Evolutionary conservation across 2,797 vertebrate species (phyloP).

Genomic region (Botia almorhae): DNA sequence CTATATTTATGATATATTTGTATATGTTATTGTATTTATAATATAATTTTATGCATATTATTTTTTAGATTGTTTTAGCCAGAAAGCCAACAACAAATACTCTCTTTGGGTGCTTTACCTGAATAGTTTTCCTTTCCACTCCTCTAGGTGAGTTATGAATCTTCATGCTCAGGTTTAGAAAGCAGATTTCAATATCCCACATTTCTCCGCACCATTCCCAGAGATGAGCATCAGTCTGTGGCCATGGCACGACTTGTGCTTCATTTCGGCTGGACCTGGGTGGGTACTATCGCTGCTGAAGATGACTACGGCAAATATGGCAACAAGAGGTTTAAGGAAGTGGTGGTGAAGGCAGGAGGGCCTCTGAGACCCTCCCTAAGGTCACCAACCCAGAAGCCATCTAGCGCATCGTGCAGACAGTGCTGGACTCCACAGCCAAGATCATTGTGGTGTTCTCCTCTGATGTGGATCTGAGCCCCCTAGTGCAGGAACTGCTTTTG

Average conservation of each 20-base stretch:
- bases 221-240: constrained; percentile 77
- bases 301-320: constrained; percentile 89
- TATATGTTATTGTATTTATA: no score
- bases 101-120: not conserved
- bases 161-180: constrained; percentile 81
- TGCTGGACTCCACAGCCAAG: constrained; percentile 79
- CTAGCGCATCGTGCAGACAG: constrained; percentile 70
- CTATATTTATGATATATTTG: no score
- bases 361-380: constrained; percentile 86
- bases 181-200: constrained; percentile 89
- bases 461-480: constrained; percentile 85
- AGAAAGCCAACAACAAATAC: not conserved
- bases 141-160: constrained; percentile 83
- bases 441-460: constrained; percentile 87
- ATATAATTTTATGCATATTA: no score
- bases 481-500: constrained; percentile 75
- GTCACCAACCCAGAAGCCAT: constrained; percentile 77
- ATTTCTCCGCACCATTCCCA: constrained; percentile 82
- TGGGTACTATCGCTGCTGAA: constrained; percentile 82
- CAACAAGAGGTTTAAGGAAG: constrained; percentile 85
- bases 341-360: constrained; percentile 79
- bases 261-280: constrained; percentile 88
- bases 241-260: constrained; percentile 83
- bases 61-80: not conserved
- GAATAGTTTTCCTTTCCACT: not conserved